Conservation (phyloP, 2,113 vertebrate genomes). For the Clarias magur region DNA sequence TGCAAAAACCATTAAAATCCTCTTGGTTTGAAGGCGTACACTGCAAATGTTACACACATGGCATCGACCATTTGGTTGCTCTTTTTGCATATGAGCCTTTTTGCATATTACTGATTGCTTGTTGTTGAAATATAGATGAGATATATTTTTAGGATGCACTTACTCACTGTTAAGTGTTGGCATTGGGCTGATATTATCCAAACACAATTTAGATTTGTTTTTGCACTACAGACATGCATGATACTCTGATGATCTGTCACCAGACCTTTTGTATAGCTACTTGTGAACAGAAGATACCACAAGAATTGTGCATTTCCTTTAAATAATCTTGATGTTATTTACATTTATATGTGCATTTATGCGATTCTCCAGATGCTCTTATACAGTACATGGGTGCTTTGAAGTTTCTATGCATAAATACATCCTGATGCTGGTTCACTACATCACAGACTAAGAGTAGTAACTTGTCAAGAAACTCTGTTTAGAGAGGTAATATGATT, state of each 20-base stretch:
- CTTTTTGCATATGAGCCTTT: not conserved
- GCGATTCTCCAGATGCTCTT: no score
- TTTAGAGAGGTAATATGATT: no score
- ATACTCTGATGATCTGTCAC: not conserved
- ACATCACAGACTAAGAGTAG: no score
- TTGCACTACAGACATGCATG: not conserved
- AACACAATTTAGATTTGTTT: not conserved
- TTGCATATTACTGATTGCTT: not conserved
- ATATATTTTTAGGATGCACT: not conserved
- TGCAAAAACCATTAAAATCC: no score
- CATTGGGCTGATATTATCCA: not conserved
- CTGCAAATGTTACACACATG: not conserved
- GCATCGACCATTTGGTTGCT: not conserved
- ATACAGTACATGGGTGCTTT: not conserved
- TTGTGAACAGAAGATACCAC: not conserved
- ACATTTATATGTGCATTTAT: not conserved
- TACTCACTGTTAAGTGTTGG: not conserved
- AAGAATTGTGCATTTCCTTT: not conserved
- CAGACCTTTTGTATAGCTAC: not conserved
- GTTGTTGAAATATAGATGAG: not conserved
- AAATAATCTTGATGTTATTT: not conserved
- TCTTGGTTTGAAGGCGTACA: no score
- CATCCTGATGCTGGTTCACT: not conserved
- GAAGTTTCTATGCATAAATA: not conserved
- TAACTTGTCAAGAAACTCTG: no score